These are phyloP conservation scores for Cerceris ruficornis DNA, from an alignment of 2,888 invertebrate species.

Conservation along the genomic window DNA sequence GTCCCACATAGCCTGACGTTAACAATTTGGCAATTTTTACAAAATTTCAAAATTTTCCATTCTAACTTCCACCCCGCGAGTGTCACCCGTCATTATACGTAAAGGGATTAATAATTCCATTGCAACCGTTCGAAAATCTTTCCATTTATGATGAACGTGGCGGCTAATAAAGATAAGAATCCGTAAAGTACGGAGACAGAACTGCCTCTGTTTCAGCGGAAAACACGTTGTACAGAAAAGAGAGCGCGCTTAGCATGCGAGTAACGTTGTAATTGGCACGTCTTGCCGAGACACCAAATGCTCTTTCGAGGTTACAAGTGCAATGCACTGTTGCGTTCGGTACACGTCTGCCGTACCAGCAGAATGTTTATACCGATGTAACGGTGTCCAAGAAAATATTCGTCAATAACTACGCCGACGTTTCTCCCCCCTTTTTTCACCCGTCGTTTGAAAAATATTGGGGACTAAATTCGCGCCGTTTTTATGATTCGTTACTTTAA, in stretches of 20 bases:
- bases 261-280: conserved; percentile 68
- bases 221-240: conserved; percentile 50
- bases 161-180: not conserved
- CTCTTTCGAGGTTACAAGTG: conserved; percentile 70
- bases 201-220: not conserved
- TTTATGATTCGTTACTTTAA: not conserved
- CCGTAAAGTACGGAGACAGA: not conserved
- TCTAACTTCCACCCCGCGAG: too few relatives aligned
- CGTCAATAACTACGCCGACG: conserved; percentile 36
- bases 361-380: conserved; percentile 60
- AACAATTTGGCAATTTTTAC: too few relatives aligned
- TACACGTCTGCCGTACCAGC: conserved; percentile 49
- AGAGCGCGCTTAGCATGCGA: conserved; percentile 65
- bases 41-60: too few relatives aligned
- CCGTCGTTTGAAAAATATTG: too few relatives aligned
- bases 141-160: too few relatives aligned
- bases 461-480: too few relatives aligned
- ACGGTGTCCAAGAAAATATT: conserved; percentile 51
- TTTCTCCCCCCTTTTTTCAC: not conserved
- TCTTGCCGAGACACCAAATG: conserved; percentile 66
- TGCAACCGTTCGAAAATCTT: too few relatives aligned
- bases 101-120: too few relatives aligned
- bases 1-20: too few relatives aligned
- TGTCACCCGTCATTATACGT: too few relatives aligned
- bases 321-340: conserved; percentile 68